phyloP scores from a whole-genome alignment of 2,888 invertebrate genomes.

The Euphydryas editha region DNA sequence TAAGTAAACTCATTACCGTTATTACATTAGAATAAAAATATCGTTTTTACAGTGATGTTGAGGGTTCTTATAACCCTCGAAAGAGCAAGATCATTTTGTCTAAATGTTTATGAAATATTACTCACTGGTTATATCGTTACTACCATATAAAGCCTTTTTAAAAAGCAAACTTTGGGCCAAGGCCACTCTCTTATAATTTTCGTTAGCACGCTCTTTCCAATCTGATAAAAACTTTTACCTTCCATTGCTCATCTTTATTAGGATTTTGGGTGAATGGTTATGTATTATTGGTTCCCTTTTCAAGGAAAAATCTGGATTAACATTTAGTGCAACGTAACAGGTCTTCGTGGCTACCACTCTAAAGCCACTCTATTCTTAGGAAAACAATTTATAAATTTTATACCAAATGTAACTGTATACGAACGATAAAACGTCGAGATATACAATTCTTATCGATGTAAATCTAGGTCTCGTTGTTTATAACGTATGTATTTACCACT shows the following conservation, averaged over 20 bases:
- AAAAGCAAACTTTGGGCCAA: neutral
- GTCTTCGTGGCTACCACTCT: slow-evolving; percentile 59
- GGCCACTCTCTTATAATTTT: neutral
- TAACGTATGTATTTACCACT: slow-evolving; percentile 12
- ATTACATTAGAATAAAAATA: too few relatives aligned
- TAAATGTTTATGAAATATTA: too few relatives aligned
- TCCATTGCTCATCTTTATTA: slow-evolving; percentile 2
- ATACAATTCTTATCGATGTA: neutral
- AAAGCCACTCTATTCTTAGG: too few relatives aligned
- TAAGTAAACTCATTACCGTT: too few relatives aligned
- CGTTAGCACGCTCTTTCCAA: neutral
- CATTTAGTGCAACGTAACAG: slow-evolving; percentile 53
- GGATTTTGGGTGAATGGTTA: slow-evolving; percentile 49
- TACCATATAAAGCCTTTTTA: too few relatives aligned
- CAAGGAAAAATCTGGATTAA: slow-evolving; percentile 53
- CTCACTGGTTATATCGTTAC: too few relatives aligned
- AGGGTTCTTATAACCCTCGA: too few relatives aligned
- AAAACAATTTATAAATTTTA: too few relatives aligned
- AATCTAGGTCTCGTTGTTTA: neutral
- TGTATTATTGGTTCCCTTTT: slow-evolving; percentile 54
- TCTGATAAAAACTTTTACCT: neutral
- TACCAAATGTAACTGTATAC: too few relatives aligned
- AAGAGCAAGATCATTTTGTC: too few relatives aligned
- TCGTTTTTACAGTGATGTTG: too few relatives aligned
- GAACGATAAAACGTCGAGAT: too few relatives aligned